phyloP scores from a whole-genome alignment of 2,797 vertebrate genomes.

The Clamator glandarius region DNA sequence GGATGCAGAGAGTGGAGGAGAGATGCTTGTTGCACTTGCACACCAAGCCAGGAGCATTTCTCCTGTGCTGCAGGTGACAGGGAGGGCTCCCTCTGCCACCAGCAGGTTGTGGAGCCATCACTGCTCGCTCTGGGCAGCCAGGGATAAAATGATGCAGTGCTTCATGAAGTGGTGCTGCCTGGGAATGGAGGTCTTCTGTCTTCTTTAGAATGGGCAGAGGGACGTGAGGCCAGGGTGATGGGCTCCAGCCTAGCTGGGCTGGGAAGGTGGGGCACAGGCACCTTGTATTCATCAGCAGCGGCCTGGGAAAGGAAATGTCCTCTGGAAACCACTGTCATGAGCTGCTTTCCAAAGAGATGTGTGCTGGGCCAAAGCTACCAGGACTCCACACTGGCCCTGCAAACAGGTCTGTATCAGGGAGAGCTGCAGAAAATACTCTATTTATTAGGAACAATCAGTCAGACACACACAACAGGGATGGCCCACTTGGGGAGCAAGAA shows the following conservation, averaged over 20 bases:
- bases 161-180: background rate
- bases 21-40: accelerated
- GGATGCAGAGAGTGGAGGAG: too few species aligned
- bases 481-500: background rate
- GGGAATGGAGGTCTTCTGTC: background rate
- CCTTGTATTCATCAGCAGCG: accelerated
- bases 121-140: background rate
- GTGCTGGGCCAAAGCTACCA: background rate
- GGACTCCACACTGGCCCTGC: background rate
- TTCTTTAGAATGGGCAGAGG: background rate
- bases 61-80: accelerated
- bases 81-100: background rate
- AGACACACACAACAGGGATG: background rate
- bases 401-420: background rate
- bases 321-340: background rate
- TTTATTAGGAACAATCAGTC: background rate
- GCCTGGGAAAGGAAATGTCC: background rate
- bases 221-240: background rate
- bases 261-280: accelerated
- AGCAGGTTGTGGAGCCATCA: accelerated
- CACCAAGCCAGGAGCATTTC: background rate
- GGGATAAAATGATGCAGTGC: background rate
- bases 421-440: background rate
- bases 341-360: background rate
- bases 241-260: background rate